Conservation (phyloP, 1,140 invertebrate species). For the Drosophila lacertosa region DNA sequence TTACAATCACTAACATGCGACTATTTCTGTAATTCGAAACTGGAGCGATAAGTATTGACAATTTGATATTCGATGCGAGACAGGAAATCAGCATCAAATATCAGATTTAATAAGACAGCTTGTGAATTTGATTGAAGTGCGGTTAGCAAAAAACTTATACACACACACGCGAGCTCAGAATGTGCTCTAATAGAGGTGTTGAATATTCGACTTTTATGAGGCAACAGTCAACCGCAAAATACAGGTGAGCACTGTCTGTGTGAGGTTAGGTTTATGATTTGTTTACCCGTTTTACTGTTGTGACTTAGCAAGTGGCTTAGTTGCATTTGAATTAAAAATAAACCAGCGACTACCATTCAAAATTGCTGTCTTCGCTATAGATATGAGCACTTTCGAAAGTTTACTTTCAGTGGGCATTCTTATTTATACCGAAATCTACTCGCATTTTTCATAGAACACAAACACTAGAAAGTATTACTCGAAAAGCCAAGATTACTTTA, state of each 20-base stretch:
- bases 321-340: conserved; percentile 2
- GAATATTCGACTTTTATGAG: conserved; percentile 15
- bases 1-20: neutral
- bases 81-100: conserved; percentile 42
- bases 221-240: conserved; percentile 31
- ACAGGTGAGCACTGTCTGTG: conserved; percentile 11
- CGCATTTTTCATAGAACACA: conserved; percentile 44
- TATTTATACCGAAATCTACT: conserved; percentile 38
- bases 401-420: conserved; percentile 23
- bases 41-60: conserved; percentile 17
- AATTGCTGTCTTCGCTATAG: neutral
- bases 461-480: conserved; percentile 29
- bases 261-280: conserved; percentile 16
- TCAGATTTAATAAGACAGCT: conserved; percentile 40
- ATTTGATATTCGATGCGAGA: conserved; percentile 37
- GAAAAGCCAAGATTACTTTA: neutral
- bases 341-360: conserved; percentile 6
- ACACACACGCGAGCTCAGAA: neutral
- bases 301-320: neutral
- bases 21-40: conserved; percentile 16
- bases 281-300: conserved; percentile 15
- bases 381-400: conserved; percentile 28
- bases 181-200: conserved; percentile 21
- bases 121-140: conserved; percentile 37
- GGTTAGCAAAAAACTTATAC: conserved; percentile 6